Base-by-base conservation (phyloP, 2,888 invertebrate genomes). In the Protodeltote pygarga region DNA sequence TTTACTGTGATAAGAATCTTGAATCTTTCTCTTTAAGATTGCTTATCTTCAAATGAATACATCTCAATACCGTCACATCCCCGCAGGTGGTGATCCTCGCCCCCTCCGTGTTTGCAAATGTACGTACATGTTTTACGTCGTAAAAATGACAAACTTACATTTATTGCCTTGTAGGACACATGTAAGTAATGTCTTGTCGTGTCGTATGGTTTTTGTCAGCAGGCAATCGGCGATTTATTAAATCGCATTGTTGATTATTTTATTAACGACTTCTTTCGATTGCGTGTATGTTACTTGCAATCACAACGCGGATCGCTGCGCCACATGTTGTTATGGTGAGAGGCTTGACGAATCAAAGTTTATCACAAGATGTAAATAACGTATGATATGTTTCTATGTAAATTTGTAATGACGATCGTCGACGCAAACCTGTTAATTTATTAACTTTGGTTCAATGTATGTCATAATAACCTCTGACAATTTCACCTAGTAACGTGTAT, bases 141-240 rank as follows among this genome's bases (percentile, higher is more conserved):
- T 88, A 85, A 87, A 89, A 85, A 86, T 85, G 82, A 85, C 82
- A 86, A 83, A 81, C 74, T 80, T 74, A 83, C 84, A 83, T 87
- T 88, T 86, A 87, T 86, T 77, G 77, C 79, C 67, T 66, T 75
- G 79, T 79, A 75, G 71, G 80, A 83, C 83, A 80, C 64, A 65
- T 79, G 83, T 85, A 85, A 85, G 78, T 86, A 85, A 89, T 87
- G 83, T 74, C 73, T 74, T 82, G 81, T 83, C 83, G 75, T 73
- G 74, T 77, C 73, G 75, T 83, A 83, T 83, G 79, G 81, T 73
- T 83, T 85, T 85, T 86, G 87, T 89, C 87, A 87, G 87, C 86
- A 77, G 85, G 88, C 81, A 85, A 88, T 87, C 85, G 73, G 75
- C 78, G 76, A 89, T 89, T 89, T 90, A 90, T 90, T 82, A 73